phyloP scores from a whole-genome alignment of 1,140 invertebrate genomes.

The Pogonognathellus flavescens region DNA sequence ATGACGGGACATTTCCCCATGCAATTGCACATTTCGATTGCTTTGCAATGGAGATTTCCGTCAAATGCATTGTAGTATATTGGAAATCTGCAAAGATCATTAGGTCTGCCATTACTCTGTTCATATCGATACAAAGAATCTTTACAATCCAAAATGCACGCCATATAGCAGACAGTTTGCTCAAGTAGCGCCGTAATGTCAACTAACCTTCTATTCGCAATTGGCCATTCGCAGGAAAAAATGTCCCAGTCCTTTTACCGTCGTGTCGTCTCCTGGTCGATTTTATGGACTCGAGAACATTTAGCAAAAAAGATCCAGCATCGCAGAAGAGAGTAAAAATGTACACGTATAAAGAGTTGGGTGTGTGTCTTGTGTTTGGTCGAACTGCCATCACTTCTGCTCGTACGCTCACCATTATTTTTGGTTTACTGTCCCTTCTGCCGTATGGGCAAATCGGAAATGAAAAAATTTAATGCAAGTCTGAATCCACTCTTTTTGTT shows the following conservation, averaged over 20 bases:
- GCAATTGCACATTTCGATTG: constrained; percentile 6
- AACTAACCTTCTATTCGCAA: neutral
- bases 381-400: neutral
- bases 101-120: neutral
- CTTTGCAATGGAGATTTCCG: constrained; percentile 37
- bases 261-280: neutral
- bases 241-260: neutral
- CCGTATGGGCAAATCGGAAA: neutral
- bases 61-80: constrained; percentile 6
- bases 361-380: neutral
- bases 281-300: constrained; percentile 11
- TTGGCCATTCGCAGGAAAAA: neutral
- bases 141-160: neutral
- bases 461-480: neutral
- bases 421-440: too few relatives aligned
- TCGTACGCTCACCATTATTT: neutral
- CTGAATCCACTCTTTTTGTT: too few relatives aligned
- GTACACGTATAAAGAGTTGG: neutral
- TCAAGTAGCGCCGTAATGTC: neutral
- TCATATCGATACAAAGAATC: neutral
- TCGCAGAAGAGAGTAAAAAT: neutral
- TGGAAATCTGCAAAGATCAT: constrained; percentile 35
- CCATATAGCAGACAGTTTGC: neutral
- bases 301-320: neutral
- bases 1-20: neutral